Conservation (phyloP, 2,888 invertebrate genomes). For the Euzetes globulus region DNA sequence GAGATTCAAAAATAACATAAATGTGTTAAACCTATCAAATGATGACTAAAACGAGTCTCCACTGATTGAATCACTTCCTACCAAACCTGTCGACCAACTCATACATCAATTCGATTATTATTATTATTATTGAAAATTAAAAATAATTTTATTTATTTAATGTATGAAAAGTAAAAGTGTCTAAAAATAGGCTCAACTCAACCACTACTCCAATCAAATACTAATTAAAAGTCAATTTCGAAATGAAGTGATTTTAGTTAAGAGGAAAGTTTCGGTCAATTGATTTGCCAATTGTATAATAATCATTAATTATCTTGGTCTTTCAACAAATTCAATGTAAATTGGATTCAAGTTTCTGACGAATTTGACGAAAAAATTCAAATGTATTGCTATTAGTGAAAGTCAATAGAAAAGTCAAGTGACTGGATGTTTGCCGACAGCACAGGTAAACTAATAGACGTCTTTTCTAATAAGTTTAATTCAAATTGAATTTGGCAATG, state of each 20-base stretch:
- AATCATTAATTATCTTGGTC: too few relatives aligned
- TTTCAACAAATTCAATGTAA: too few relatives aligned
- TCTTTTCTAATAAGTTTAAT: neutral
- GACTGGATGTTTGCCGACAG: neutral
- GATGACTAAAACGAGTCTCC: too few relatives aligned
- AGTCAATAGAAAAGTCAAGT: neutral
- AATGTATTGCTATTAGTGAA: neutral
- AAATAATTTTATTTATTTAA: neutral
- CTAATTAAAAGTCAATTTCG: too few relatives aligned
- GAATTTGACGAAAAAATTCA: neutral
- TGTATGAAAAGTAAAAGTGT: neutral
- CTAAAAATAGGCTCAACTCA: neutral
- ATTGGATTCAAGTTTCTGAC: neutral
- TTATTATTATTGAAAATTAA: neutral
- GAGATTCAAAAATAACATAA: too few relatives aligned
- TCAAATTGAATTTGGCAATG: neutral
- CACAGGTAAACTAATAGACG: neutral
- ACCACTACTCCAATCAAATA: too few relatives aligned
- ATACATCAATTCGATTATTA: neutral
- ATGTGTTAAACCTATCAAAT: too few relatives aligned
- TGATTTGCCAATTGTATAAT: too few relatives aligned
- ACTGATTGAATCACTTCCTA: neutral
- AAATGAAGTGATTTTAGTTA: too few relatives aligned
- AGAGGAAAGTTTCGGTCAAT: too few relatives aligned
- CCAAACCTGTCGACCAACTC: neutral